Evolutionary conservation across 2,113 vertebrate genomes (phyloP).

Genomic region (Syrrhaptes paradoxus): DNA sequence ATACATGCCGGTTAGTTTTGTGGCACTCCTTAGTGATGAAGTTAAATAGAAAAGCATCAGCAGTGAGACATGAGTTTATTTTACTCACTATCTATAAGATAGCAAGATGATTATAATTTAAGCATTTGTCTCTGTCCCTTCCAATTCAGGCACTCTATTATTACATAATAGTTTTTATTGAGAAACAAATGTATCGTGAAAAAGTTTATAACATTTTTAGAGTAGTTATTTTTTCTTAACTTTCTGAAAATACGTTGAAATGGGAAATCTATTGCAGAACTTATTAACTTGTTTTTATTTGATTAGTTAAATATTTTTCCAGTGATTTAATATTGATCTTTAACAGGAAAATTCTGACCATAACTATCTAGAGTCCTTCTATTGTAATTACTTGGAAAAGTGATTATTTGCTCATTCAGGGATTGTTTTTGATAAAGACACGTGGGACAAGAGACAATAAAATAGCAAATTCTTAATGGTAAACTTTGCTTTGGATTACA

Average conservation of each 20-base stretch:
- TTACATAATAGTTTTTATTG: background rate
- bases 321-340: background rate
- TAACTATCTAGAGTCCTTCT: background rate
- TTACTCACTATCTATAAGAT: background rate
- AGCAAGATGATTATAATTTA: background rate
- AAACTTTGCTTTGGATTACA: background rate
- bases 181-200: background rate
- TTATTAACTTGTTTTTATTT: background rate
- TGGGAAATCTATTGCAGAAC: background rate
- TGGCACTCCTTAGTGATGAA: background rate
- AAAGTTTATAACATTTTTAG: background rate
- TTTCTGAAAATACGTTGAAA: background rate
- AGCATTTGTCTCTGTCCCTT: background rate
- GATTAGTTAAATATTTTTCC: background rate
- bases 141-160: background rate
- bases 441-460: background rate
- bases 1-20: background rate
- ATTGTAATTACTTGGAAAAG: background rate
- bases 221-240: background rate
- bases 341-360: background rate
- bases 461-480: background rate
- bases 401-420: background rate
- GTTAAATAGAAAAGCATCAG: background rate
- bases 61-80: background rate
- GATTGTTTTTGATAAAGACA: background rate